phyloP scores from a whole-genome alignment of 1,140 invertebrate species.

The Drosophila littoralis region DNA sequence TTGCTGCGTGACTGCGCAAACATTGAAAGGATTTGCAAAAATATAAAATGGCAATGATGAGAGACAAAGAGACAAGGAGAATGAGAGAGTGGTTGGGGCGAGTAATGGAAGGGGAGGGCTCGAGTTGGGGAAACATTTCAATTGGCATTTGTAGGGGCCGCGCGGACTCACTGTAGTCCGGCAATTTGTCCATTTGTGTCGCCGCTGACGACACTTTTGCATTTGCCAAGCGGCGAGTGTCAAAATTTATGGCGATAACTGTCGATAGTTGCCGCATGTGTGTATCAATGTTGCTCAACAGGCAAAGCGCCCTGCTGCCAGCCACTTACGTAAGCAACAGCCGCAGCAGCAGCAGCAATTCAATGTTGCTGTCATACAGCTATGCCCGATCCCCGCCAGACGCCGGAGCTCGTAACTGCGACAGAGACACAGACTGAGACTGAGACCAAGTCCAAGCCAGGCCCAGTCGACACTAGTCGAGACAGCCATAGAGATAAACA shows the following conservation, averaged over 20 bases:
- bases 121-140: slow-evolving; percentile 30
- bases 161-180: too few species aligned
- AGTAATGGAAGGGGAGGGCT: neutral
- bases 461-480: slow-evolving; percentile 46
- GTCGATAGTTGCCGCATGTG: slow-evolving; percentile 75
- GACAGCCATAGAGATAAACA: slow-evolving; percentile 69
- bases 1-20: slow-evolving; percentile 75
- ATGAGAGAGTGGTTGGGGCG: neutral
- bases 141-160: slow-evolving; percentile 20
- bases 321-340: slow-evolving; percentile 73
- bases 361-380: slow-evolving; percentile 74
- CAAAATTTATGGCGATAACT: slow-evolving; percentile 84
- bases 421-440: slow-evolving; percentile 10
- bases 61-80: slow-evolving; percentile 7
- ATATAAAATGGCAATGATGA: slow-evolving; percentile 27
- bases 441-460: slow-evolving; percentile 29
- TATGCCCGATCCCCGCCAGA: slow-evolving; percentile 37
- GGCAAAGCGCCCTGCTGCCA: slow-evolving; percentile 67
- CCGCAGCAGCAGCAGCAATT: slow-evolving; percentile 57
- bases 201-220: slow-evolving; percentile 61
- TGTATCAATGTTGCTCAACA: slow-evolving; percentile 73
- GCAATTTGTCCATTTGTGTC: slow-evolving; percentile 74
- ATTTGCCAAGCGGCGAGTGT: slow-evolving; percentile 69
- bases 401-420: slow-evolving; percentile 10
- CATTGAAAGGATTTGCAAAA: slow-evolving; percentile 79